Evolutionary conservation across 2,888 invertebrate genomes (phyloP).

Genomic region (Drosophila putrida): DNA sequence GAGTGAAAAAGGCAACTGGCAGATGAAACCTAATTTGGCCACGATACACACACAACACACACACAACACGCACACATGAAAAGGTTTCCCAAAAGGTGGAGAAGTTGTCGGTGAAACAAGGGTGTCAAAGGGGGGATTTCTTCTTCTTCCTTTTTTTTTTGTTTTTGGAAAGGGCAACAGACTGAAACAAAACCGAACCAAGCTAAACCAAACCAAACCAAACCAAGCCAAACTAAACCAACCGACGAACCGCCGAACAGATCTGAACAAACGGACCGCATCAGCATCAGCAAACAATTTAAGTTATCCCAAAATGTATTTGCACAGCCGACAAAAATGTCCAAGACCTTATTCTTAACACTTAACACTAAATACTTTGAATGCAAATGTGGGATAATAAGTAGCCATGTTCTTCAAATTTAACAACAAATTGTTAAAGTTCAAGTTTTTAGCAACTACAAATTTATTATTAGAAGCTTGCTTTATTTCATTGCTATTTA

Average conservation of each 20-base stretch:
- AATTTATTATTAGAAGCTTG: too few relatives aligned
- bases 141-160: neutral
- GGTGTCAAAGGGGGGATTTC: too few relatives aligned
- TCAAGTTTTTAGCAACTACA: too few relatives aligned
- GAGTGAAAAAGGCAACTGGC: conserved; percentile 78
- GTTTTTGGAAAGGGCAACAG: conserved; percentile 31
- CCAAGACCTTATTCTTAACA: neutral
- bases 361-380: neutral
- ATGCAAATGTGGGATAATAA: neutral
- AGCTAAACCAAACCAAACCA: conserved; percentile 10
- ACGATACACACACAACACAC: conserved; percentile 40
- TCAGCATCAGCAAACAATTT: conserved; percentile 46
- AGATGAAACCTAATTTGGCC: conserved; percentile 77
- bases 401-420: neutral
- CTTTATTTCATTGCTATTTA: too few relatives aligned
- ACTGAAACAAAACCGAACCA: conserved; percentile 31
- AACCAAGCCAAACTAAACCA: conserved; percentile 21
- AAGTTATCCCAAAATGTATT: conserved; percentile 27
- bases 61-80: conserved; percentile 26
- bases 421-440: too few relatives aligned
- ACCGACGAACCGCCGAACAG: conserved; percentile 27
- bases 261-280: conserved; percentile 39
- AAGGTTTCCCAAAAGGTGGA: conserved; percentile 28
- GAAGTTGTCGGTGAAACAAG: neutral
- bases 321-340: conserved; percentile 38